Evolutionary conservation across 2,797 vertebrate genomes (phyloP).

Genomic region (Squalus acanthias): DNA sequence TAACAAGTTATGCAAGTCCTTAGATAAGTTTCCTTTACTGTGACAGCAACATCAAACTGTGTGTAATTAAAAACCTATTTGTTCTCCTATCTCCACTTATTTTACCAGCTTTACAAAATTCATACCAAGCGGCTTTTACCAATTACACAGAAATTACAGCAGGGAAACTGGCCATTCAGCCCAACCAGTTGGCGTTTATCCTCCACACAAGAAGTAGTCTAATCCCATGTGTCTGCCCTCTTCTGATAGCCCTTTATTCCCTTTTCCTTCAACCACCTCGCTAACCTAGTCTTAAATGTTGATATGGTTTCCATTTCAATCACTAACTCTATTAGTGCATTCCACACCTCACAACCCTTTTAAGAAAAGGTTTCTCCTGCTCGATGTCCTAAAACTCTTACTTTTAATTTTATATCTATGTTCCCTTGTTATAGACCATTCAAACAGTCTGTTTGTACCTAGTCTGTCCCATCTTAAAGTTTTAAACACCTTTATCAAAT

Average conservation of each 20-base stretch:
- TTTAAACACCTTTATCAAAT: background rate
- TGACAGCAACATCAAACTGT: background rate
- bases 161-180: too few relatives aligned
- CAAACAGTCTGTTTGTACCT: background rate
- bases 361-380: too few relatives aligned
- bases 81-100: background rate
- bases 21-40: background rate
- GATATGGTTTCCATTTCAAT: too few relatives aligned
- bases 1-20: background rate
- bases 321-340: too few relatives aligned
- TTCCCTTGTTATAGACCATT: background rate
- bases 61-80: background rate
- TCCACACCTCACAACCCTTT: too few relatives aligned
- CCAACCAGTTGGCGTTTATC: too few relatives aligned
- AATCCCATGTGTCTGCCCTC: background rate
- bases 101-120: background rate
- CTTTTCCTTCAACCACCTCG: background rate
- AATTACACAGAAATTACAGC: background rate
- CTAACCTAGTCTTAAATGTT: background rate
- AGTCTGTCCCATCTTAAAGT: background rate
- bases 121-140: background rate
- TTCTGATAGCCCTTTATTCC: background rate
- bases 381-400: too few relatives aligned
- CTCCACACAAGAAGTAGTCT: background rate
- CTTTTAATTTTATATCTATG: too few relatives aligned